Base-by-base conservation (phyloP, 2,888 invertebrate genomes). In the Drosophila maculinotata region DNA sequence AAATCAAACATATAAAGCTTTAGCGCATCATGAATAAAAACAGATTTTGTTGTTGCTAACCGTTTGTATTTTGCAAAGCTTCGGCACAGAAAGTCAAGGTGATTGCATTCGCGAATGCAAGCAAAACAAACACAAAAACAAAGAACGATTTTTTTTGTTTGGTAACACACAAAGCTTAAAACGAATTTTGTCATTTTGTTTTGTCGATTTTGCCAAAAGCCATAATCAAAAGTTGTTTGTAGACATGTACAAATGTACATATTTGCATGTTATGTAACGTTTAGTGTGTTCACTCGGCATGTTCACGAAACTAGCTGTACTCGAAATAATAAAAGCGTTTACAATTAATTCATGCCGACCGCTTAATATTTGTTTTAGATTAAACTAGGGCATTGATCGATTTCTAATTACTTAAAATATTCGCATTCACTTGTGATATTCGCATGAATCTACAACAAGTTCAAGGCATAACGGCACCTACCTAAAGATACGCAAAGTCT, bases 51-150 rank as follows among this genome's bases (percentile, higher is more conserved):
- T 70, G 74, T 69, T 68, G 70, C 62, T 14, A 69, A 68, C 35
- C 52, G 53, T 42, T 58, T 52, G 38, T 20, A 30, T 9, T 51
- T 57, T 26, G 25, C 23, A 15, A 44, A 39, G 58, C 48, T 36
- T 51, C 25, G 47, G 42, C 25, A 36, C 33, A 30, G 48, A 63
- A 74, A 69, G 71, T 76, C 72, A 76, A 72, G 76, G 72, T 69
- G 64, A 75, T 48, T 48, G 62, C 60, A 60, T 45, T 38, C 2
- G 39, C 25, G 30, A 69, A 52, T 44, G 67, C 42, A 66, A 59
- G 15, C 30, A 30, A 44, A 57, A 52, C 38, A 52, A 41, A 20
- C 4, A 4, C 28, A 14, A 31, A 28, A 35, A 12, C 33, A 39
- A 42, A 45, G 17, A 41, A 14, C n/a, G 14, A 15, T 25, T 14